A percentile compares a stretch with the other conserved stretches of the same genome.
These are phyloP conservation scores for Melospiza georgiana DNA, from an alignment of 2,113 vertebrate species.

Conservation along the genomic window DNA sequence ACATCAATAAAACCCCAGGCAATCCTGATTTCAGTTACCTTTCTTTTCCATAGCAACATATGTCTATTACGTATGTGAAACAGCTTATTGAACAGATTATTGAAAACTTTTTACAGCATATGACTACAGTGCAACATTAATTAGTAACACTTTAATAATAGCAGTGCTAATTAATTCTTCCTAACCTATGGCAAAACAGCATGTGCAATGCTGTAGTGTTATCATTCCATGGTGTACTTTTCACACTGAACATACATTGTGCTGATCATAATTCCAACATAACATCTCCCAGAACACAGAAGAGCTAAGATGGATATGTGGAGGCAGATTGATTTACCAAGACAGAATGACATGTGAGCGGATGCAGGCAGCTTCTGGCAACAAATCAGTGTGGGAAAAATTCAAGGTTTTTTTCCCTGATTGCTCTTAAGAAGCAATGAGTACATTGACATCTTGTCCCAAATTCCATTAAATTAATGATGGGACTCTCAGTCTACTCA, in stretches of 20 bases:
- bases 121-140: conserved; percentile 10
- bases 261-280: background rate
- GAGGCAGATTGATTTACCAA: background rate
- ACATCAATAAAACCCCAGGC: background rate
- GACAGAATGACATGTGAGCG: background rate
- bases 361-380: background rate
- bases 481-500: background rate
- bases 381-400: background rate
- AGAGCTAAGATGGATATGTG: background rate
- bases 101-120: background rate
- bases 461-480: background rate
- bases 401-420: background rate
- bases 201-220: background rate
- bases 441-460: background rate
- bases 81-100: background rate
- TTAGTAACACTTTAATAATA: conserved; percentile 20
- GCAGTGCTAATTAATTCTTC: conserved; percentile 39
- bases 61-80: background rate
- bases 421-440: background rate
- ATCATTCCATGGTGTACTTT: background rate
- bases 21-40: background rate
- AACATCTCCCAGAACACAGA: background rate
- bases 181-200: background rate
- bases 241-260: background rate
- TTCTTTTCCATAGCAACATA: background rate